Percentiles rank a stretch among this genome's conserved stretches.
phyloP scores from a whole-genome alignment of 2,113 vertebrate genomes.

The Plestiodon gilberti region DNA sequence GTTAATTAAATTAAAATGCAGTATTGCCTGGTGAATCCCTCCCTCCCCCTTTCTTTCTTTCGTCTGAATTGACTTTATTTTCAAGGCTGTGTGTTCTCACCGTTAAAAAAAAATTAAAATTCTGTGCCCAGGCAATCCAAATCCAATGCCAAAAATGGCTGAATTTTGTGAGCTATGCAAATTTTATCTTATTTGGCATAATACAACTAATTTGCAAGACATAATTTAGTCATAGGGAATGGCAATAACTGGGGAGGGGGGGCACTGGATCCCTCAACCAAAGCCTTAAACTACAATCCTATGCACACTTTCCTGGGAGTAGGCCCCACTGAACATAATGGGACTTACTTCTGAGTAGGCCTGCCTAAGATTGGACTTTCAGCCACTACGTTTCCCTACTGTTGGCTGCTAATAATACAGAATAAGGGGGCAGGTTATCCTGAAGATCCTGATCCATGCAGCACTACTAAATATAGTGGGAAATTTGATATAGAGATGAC shows the following conservation, averaged over 20 bases:
- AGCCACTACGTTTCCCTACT: not conserved
- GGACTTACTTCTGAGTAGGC: too few species aligned
- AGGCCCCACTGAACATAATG: too few species aligned
- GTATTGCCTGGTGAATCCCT: not conserved
- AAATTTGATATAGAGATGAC: not conserved
- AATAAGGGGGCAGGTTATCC: not conserved
- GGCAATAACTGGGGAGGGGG: not conserved
- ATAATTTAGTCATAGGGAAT: not conserved
- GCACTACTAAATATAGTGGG: not conserved
- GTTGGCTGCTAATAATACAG: too few species aligned
- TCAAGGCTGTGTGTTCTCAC: not conserved
- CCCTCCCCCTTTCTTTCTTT: not conserved
- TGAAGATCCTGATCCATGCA: not conserved
- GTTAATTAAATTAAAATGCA: slow-evolving; percentile 10
- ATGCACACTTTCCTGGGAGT: too few species aligned
- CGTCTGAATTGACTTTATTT: not conserved
- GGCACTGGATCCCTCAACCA: not conserved
- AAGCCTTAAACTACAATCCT: too few species aligned
- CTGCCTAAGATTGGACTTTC: too few species aligned
- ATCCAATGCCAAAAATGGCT: not conserved
- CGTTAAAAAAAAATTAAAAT: not conserved
- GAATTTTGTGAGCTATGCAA: not conserved
- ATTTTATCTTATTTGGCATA: not conserved
- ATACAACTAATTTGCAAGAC: not conserved
- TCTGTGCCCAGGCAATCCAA: not conserved